Evolutionary conservation across 2,888 invertebrate genomes (phyloP).

Genomic region (Cactoblastis cactorum): DNA sequence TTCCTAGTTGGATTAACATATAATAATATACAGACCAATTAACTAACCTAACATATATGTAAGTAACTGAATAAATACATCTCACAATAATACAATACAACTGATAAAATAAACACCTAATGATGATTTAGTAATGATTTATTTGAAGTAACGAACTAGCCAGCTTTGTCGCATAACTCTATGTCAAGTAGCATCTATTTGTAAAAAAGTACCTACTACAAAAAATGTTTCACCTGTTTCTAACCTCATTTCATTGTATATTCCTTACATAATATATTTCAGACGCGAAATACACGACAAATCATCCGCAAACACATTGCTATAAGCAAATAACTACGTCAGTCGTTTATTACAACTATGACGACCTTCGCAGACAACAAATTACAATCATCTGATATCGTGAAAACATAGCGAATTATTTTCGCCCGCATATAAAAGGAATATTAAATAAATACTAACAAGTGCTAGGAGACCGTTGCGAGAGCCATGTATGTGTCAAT

Average conservation of each 20-base stretch:
- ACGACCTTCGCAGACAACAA: conserved; percentile 53
- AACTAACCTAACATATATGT: too few relatives aligned
- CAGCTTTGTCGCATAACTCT: not conserved
- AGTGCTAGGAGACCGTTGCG: conserved; percentile 47
- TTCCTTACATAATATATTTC: conserved; percentile 21
- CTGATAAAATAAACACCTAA: too few relatives aligned
- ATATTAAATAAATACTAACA: conserved; percentile 26
- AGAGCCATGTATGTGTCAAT: conserved; percentile 50
- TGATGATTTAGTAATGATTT: not conserved
- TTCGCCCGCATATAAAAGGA: conserved; percentile 33
- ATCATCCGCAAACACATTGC: conserved; percentile 12
- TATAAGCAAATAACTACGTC: conserved; percentile 35
- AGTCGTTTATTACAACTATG: conserved; percentile 36
- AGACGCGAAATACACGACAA: not conserved
- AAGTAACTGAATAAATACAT: too few relatives aligned
- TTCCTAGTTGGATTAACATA: too few relatives aligned
- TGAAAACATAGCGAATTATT: conserved; percentile 43
- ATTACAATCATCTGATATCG: conserved; percentile 55
- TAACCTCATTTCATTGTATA: conserved; percentile 45
- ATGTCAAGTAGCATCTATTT: not conserved
- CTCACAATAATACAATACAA: too few relatives aligned
- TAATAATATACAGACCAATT: too few relatives aligned
- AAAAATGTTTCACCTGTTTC: conserved; percentile 37
- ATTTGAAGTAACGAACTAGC: not conserved
- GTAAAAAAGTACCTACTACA: conserved; percentile 15